These are phyloP conservation scores for Heterotis niloticus DNA, from an alignment of 2,113 vertebrate species.

Conservation along the genomic window DNA sequence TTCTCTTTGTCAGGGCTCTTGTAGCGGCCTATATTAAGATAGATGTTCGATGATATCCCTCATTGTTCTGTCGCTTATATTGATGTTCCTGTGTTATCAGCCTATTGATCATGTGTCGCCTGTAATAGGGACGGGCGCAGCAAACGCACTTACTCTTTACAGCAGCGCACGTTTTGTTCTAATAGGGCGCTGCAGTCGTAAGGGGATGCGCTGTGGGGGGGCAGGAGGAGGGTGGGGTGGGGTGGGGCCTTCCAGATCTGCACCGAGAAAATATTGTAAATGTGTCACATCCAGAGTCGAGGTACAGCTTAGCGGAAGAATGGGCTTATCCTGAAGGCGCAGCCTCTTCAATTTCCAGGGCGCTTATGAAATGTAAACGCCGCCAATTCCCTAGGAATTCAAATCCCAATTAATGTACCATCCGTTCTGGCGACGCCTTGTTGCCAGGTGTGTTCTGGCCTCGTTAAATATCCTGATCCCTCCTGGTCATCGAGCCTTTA, in stretches of 20 bases:
- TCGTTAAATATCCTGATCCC: constrained; percentile 84
- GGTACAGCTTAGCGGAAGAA: constrained; percentile 34
- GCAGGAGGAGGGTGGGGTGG: too few relatives aligned
- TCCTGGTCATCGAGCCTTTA: constrained; percentile 91
- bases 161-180: constrained; percentile 99
- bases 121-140: constrained; percentile 98
- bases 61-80: constrained; percentile 99
- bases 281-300: constrained; percentile 79
- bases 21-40: constrained; percentile 99
- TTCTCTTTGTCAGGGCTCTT: constrained; percentile 94
- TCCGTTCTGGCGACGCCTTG: constrained; percentile 80
- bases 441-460: constrained; percentile 76
- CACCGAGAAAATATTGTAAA: constrained; percentile 90
- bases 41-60: constrained; percentile 99
- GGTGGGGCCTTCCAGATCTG: constrained; percentile 91
- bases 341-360: constrained; percentile 60
- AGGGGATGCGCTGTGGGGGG: constrained; percentile 74
- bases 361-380: constrained; percentile 60
- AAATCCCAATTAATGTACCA: constrained; percentile 85
- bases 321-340: constrained; percentile 41
- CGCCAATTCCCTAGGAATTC: constrained; percentile 74
- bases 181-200: constrained; percentile 97
- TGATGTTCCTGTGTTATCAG: constrained; percentile 99
- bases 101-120: constrained; percentile 99
- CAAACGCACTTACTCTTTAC: constrained; percentile 99